Conservation (phyloP, 2,888 invertebrate genomes). For the Criorhina ranunculi region DNA sequence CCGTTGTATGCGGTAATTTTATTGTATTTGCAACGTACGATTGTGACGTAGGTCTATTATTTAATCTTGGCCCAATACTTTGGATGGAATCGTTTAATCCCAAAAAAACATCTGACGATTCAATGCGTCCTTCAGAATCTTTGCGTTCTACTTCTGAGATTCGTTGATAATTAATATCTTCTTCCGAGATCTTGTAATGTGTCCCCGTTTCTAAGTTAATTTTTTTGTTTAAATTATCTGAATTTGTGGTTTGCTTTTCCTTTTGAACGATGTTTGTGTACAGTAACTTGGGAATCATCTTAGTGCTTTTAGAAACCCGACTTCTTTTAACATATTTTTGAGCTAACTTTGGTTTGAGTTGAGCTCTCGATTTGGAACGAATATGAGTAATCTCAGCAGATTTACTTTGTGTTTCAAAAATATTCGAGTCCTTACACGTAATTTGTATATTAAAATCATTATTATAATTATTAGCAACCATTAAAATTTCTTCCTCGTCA, state of each 20-base stretch:
- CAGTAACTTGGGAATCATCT: slow-evolving; percentile 8
- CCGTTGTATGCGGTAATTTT: slow-evolving; percentile 81
- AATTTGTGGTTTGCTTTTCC: slow-evolving; percentile 6
- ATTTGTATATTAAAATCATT: slow-evolving; percentile 2
- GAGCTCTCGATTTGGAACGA: neutral
- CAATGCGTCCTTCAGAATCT: neutral
- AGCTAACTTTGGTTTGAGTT: slow-evolving; percentile 5
- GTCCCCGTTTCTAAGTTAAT: neutral
- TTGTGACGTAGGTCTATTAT: slow-evolving; percentile 2
- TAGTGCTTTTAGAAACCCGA: neutral
- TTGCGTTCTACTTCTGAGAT: neutral
- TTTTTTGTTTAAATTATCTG: neutral
- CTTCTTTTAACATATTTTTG: slow-evolving; percentile 28
- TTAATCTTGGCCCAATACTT: neutral
- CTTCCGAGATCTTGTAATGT: neutral
- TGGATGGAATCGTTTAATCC: neutral
- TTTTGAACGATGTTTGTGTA: slow-evolving; percentile 22
- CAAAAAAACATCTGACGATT: neutral
- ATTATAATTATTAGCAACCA: neutral
- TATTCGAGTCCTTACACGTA: neutral
- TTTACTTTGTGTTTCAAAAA: neutral
- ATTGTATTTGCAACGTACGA: neutral
- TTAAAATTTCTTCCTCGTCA: neutral
- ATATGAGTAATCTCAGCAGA: neutral
- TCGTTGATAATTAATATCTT: neutral